Conservation (phyloP, 2,113 vertebrate species). For the Apodemus sylvaticus region DNA sequence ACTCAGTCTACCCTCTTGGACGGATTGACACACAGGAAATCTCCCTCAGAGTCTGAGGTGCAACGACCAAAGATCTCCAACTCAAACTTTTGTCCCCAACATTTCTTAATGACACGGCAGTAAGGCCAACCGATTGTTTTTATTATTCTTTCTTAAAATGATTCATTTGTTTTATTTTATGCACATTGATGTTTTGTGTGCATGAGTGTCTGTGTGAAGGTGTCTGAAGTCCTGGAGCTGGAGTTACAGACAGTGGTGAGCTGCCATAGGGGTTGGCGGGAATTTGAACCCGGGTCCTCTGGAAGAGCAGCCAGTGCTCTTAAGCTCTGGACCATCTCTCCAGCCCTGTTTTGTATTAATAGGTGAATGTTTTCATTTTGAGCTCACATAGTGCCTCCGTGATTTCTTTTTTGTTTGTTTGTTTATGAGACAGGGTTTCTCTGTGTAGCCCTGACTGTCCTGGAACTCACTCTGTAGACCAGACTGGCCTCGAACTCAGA, state of each 20-base stretch:
- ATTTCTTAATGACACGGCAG: background rate
- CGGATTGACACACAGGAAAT: background rate
- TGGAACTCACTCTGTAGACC: too few relatives aligned
- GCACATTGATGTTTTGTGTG: background rate
- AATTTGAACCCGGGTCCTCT: background rate
- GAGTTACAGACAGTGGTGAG: background rate
- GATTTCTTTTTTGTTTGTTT: too few relatives aligned
- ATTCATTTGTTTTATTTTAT: background rate
- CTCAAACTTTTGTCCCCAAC: background rate
- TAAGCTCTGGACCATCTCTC: background rate
- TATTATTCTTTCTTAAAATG: background rate
- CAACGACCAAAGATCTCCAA: background rate
- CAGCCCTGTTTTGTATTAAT: background rate
- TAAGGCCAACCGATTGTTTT: background rate
- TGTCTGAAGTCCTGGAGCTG: too few relatives aligned
- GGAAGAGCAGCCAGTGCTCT: background rate
- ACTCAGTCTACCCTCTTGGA: background rate
- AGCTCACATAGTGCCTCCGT: background rate
- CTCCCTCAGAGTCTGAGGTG: background rate
- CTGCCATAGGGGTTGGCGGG: background rate
- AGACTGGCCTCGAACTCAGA: too few relatives aligned
- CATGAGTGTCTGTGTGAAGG: background rate
- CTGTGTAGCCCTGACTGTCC: too few relatives aligned
- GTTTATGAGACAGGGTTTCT: too few relatives aligned
- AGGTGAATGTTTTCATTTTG: background rate